Evolutionary conservation across 2,888 invertebrate species (phyloP).

Genomic region (Eulithis prunata): DNA sequence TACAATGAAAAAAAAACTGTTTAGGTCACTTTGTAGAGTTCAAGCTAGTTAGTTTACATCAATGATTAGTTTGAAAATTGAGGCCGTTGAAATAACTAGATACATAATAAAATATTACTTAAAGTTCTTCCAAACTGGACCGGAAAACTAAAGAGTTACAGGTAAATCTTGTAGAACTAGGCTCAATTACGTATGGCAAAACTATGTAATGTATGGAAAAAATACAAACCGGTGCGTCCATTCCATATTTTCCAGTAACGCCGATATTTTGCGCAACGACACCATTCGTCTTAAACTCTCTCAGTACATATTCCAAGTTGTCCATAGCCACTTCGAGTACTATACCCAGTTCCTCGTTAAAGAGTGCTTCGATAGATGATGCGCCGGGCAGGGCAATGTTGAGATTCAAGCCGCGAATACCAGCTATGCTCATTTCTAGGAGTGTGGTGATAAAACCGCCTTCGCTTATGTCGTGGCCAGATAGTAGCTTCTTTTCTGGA

Average conservation of each 20-base stretch:
- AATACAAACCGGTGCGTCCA: conserved; percentile 83
- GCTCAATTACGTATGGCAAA: no score
- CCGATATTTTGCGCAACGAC: conserved; percentile 89
- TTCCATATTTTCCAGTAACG: conserved; percentile 86
- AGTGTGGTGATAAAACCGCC: conserved; percentile 96
- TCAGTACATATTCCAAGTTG: conserved; percentile 84
- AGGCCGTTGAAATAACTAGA: no score
- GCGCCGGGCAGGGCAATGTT: conserved; percentile 79
- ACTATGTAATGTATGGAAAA: background rate
- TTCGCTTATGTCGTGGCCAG: conserved; percentile 98
- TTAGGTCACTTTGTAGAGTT: no score
- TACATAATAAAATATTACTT: no score
- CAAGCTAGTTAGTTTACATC: no score
- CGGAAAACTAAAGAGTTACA: no score
- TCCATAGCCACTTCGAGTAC: conserved; percentile 88
- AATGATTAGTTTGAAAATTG: no score
- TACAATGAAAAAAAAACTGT: conserved; percentile 39
- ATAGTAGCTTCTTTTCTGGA: conserved; percentile 87
- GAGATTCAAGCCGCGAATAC: conserved; percentile 90
- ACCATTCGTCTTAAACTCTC: conserved; percentile 84
- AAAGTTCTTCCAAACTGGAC: no score
- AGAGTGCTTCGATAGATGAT: conserved; percentile 87
- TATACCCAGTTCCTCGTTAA: conserved; percentile 95
- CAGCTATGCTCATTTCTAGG: conserved; percentile 98
- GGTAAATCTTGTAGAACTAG: no score